Conservation (phyloP, 2,888 invertebrate genomes). For the Willowsia nigromaculata region DNA sequence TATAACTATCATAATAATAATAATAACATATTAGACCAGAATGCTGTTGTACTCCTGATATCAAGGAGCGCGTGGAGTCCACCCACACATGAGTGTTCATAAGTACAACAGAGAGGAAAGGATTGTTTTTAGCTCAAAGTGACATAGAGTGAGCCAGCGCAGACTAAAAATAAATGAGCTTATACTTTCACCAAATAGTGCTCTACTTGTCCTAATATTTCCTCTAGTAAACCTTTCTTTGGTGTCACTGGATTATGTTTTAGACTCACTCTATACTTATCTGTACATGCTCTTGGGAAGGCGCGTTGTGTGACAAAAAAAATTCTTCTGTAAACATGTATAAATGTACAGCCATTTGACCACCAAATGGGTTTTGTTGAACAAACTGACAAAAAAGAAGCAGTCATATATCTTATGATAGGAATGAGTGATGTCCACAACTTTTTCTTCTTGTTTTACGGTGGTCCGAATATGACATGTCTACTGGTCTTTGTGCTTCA, state of each 20-base stretch:
- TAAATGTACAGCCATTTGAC: no score
- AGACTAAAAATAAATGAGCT: conserved; percentile 36
- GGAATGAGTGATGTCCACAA: no score
- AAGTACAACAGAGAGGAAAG: not conserved
- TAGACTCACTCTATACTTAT: no score
- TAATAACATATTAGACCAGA: not conserved
- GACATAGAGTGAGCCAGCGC: not conserved
- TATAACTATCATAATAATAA: conserved; percentile 18
- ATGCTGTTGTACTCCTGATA: not conserved
- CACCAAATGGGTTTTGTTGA: no score
- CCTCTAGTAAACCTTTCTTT: not conserved
- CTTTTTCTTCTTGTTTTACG: no score
- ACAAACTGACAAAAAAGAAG: no score
- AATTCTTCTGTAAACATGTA: no score
- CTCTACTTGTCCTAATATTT: conserved; percentile 18
- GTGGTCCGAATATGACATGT: no score
- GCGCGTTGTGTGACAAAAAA: no score
- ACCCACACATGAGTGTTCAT: not conserved
- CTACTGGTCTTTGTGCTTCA: no score
- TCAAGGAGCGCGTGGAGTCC: not conserved
- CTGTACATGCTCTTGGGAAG: no score
- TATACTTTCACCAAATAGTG: not conserved
- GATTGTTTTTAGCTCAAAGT: not conserved
- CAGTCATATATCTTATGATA: no score
- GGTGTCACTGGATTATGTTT: conserved; percentile 4